These are phyloP conservation scores for Spodoptera exigua DNA, from an alignment of 2,888 invertebrate species.

Conservation along the genomic window DNA sequence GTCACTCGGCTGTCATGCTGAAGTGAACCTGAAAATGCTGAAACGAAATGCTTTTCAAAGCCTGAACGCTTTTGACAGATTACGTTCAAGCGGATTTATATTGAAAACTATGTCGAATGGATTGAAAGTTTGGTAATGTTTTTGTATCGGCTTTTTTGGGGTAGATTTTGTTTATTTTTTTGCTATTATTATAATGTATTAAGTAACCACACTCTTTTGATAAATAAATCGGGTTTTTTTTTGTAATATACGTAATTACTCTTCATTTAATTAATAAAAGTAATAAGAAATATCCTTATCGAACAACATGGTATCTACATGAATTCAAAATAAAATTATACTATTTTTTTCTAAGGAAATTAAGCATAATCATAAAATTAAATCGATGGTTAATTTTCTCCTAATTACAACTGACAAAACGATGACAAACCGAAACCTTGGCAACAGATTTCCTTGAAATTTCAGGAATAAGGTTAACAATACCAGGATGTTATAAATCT, in stretches of 20 bases:
- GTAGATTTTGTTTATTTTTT: neutral
- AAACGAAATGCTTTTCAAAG: slow-evolving; percentile 43
- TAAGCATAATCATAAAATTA: no score
- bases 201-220: no score
- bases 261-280: no score
- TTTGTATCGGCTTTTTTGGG: neutral
- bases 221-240: neutral
- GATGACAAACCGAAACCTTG: slow-evolving; percentile 20
- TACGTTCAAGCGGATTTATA: slow-evolving; percentile 19
- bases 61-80: slow-evolving; percentile 51
- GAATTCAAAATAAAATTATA: no score
- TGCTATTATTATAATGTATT: neutral
- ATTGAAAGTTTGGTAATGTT: slow-evolving; percentile 1
- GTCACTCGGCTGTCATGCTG: slow-evolving; percentile 69
- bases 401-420: neutral
- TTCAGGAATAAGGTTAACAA: slow-evolving; percentile 87
- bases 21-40: slow-evolving; percentile 55
- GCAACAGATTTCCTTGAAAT: slow-evolving; percentile 80
- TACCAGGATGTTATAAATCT: slow-evolving; percentile 76
- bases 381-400: neutral
- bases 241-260: no score
- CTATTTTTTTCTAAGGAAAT: no score
- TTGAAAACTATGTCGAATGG: slow-evolving; percentile 10
- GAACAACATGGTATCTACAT: no score
- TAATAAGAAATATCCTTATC: no score